These are phyloP conservation scores for Strigops habroptila DNA, from an alignment of 2,113 vertebrate species.

Conservation along the genomic window DNA sequence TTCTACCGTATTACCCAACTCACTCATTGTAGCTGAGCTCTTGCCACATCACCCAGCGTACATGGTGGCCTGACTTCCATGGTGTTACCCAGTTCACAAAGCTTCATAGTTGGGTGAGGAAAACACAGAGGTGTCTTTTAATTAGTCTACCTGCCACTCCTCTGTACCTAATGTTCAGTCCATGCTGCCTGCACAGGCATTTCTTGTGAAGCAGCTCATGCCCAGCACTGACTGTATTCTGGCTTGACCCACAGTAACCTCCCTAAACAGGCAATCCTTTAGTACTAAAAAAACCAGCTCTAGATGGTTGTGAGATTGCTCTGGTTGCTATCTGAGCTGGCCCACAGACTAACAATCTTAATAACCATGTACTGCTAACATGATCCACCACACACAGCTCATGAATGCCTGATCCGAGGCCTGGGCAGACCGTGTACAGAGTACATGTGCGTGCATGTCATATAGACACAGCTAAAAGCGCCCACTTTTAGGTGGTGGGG, in stretches of 20 bases:
- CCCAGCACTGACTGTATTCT: fast-evolving
- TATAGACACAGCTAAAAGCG: neutral
- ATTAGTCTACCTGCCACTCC: neutral
- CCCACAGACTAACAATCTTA: neutral
- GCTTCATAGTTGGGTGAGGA: neutral
- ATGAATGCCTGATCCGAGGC: fast-evolving
- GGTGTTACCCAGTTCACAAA: neutral
- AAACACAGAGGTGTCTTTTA: neutral
- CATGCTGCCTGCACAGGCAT: too few species aligned
- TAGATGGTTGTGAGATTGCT: neutral
- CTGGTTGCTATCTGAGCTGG: neutral
- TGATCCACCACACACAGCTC: neutral
- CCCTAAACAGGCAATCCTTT: neutral
- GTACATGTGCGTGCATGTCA: fast-evolving
- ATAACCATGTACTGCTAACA: fast-evolving
- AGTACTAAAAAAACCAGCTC: neutral
- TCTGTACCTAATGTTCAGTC: neutral
- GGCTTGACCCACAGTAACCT: neutral
- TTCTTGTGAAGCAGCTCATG: neutral
- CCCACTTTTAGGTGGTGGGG: neutral
- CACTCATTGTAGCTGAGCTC: neutral
- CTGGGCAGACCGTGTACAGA: neutral
- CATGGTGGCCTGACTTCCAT: neutral
- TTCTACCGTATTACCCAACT: fast-evolving
- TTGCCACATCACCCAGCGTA: neutral